Conservation (phyloP, 2,113 vertebrate genomes). For the Takifugu bimaculatus region DNA sequence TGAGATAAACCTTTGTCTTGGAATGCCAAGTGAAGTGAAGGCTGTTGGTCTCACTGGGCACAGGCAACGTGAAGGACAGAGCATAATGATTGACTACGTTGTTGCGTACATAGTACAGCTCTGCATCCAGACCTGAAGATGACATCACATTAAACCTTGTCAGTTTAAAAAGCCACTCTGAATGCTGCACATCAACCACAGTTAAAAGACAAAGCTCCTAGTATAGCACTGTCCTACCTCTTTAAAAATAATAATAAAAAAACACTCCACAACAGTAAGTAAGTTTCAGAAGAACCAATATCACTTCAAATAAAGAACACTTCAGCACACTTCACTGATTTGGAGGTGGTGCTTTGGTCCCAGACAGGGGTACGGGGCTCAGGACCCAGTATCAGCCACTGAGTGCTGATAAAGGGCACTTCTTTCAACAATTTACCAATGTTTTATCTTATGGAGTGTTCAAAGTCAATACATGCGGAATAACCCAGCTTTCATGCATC, state of each 20-base stretch:
- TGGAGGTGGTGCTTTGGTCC: constrained; percentile 13
- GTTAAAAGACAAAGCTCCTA: not conserved
- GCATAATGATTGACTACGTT: constrained; percentile 91
- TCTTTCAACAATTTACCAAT: no score
- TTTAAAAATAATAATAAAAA: constrained; percentile 7
- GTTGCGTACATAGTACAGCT: constrained; percentile 94
- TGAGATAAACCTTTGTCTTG: constrained; percentile 80
- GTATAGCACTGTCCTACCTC: no score
- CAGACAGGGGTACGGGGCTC: constrained; percentile 29
- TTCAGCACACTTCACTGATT: constrained; percentile 52
- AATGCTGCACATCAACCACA: not conserved
- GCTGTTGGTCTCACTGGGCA: constrained; percentile 91
- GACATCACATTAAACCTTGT: not conserved
- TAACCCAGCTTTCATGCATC: no score
- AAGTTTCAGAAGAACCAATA: constrained; percentile 18
- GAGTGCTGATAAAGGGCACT: no score
- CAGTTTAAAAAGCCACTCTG: not conserved
- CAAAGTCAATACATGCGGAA: no score
- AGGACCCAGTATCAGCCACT: constrained; percentile 6
- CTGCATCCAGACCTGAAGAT: constrained; percentile 89
- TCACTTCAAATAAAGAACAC: constrained; percentile 57
- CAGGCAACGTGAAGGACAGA: constrained; percentile 90
- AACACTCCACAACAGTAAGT: constrained; percentile 42
- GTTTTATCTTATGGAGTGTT: no score
- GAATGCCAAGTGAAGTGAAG: constrained; percentile 96